Evolutionary conservation across 2,888 invertebrate species (phyloP).

Genomic region (Lasioglossum leucozonium): DNA sequence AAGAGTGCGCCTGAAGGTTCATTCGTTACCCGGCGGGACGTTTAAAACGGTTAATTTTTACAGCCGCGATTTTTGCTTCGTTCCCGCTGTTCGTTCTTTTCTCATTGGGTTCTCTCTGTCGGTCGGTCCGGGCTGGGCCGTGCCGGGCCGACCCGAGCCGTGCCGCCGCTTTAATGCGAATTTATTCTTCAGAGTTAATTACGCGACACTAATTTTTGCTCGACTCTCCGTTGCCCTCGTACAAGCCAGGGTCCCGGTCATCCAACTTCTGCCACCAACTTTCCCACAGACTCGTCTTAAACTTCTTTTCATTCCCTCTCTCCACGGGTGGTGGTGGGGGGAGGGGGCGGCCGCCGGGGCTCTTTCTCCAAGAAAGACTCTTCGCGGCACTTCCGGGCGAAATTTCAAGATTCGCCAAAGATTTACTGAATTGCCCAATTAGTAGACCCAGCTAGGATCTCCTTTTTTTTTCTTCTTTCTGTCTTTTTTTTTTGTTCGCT

Average conservation of each 20-base stretch:
- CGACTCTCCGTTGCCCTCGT: constrained; percentile 78
- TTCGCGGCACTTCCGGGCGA: constrained; percentile 42
- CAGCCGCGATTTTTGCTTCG: constrained; percentile 77
- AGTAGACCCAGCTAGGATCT: constrained; percentile 45
- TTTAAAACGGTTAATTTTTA: constrained; percentile 82
- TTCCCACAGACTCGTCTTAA: constrained; percentile 49
- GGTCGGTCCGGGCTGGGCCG: no score
- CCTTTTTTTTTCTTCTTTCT: constrained; percentile 17
- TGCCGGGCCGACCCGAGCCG: no score
- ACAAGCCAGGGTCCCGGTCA: constrained; percentile 51
- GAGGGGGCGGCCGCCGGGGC: neutral
- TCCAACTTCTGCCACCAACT: constrained; percentile 63
- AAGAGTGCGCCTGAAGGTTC: constrained; percentile 77
- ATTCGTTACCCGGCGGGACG: constrained; percentile 78
- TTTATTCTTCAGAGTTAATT: constrained; percentile 82
- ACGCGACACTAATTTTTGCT: constrained; percentile 83
- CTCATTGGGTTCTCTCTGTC: constrained; percentile 31
- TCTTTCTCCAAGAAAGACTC: constrained; percentile 25
- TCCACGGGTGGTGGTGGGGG: no score
- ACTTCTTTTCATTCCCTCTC: constrained; percentile 41
- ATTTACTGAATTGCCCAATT: constrained; percentile 67
- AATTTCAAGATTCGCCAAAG: constrained; percentile 71
- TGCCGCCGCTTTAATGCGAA: constrained; percentile 78
- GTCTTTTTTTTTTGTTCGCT: neutral
- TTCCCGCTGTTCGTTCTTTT: constrained; percentile 45